These are phyloP conservation scores for Channa argus DNA, from an alignment of 2,113 vertebrate genomes.

Conservation along the genomic window DNA sequence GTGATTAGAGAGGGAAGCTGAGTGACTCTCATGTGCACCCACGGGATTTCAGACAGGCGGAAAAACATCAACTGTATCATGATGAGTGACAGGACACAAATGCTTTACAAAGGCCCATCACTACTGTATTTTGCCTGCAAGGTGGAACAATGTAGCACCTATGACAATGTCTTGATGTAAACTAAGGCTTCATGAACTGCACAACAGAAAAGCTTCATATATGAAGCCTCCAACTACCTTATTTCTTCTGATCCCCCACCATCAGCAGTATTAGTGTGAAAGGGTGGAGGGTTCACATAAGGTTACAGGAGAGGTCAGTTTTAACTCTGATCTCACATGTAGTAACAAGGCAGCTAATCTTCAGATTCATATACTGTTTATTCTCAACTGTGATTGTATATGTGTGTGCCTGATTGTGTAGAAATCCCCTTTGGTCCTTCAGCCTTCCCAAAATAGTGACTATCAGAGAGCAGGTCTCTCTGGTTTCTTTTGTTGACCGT, in stretches of 20 bases:
- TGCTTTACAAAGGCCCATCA: slow-evolving; percentile 18
- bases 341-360: slow-evolving; percentile 7
- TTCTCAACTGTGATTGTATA: background rate
- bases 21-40: slow-evolving; percentile 32
- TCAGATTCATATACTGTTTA: slow-evolving; percentile 27
- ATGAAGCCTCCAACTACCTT: background rate
- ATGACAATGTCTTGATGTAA: background rate
- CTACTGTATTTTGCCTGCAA: background rate
- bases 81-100: slow-evolving; percentile 2
- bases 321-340: slow-evolving; percentile 16
- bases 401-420: slow-evolving; percentile 18
- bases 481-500: slow-evolving; percentile 58
- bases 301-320: slow-evolving; percentile 12
- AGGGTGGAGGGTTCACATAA: background rate
- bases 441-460: slow-evolving; percentile 43
- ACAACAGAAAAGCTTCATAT: background rate
- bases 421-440: slow-evolving; percentile 2
- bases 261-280: slow-evolving; percentile 8
- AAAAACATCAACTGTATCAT: slow-evolving; percentile 12
- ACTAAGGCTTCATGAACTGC: background rate
- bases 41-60: slow-evolving; percentile 22
- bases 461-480: slow-evolving; percentile 5
- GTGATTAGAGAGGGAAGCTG: slow-evolving; percentile 18
- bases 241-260: slow-evolving; percentile 6
- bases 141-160: too few species aligned